Evolutionary conservation across 1,140 invertebrate species (phyloP), one percentile per base, ranked within the genome.

Genomic region (Aphis craccivora): DNA sequence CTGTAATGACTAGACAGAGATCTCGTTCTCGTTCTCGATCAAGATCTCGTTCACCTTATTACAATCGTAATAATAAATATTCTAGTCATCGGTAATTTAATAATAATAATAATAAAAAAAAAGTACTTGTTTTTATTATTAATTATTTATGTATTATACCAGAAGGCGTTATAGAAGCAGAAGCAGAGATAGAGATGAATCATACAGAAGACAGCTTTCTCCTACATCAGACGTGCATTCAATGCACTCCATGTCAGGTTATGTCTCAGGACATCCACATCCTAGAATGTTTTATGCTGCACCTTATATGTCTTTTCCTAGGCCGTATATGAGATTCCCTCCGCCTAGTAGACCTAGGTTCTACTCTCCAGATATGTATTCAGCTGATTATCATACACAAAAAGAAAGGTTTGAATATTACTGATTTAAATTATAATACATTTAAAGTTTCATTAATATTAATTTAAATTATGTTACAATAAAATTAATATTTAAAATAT

Each of bases 41-140:
- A 93, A 90, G 94, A 93, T 89, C 55, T 84, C 94, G 67, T 35
- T 86, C 91, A 7, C 91, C 91, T 86, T 93, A 93, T 6, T 93
- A 93, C 48, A 92, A 83, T 25, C 91, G 48, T 40, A 93, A 53
- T 55, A 93, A 84, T 55, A 93, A 84, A 93, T 93, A 93, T 53
- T 93, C 91, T 53, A 84, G 23, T 43, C 81, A 83, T 86, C n/a
- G 91, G 91, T 93, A 93, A 90, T 40, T 43, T n/a, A 90, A 67
- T 90, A 45, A 2, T 43, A 60, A 18, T n/a, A 60, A 30, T 14
- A 43, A n/a, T 11, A 89, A 55, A n/a, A n/a, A 22, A n/a, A 35
- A 25, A 67, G 22, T n/a, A 23, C 81, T 91, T 43, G 7, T 51
- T 48, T 35, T 25, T 30, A 2, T 35, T 22, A 91, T 45, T 25